Base-by-base conservation (phyloP, 2,113 vertebrate species). In the Plecotus auritus region DNA sequence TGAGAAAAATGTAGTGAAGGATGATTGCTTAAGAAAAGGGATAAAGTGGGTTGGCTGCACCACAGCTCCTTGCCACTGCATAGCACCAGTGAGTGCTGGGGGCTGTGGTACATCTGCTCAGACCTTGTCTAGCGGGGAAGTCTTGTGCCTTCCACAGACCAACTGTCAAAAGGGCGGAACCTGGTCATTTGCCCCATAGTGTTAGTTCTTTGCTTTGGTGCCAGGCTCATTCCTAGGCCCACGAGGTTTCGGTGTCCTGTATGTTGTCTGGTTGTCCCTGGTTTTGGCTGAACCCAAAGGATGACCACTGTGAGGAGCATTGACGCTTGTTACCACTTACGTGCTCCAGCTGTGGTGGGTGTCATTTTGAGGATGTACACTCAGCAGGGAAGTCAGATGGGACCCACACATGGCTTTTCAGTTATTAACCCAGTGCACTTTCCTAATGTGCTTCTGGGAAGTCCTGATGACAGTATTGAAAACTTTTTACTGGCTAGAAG, bases 391-490 rank as follows among this genome's bases (percentile, higher is more conserved):
- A 97, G 95, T 95, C 96, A 97, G 88, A 54, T 90, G 90, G 94
- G 49, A 30, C 0, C n/a, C 69, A 45, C 77, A 35, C 42, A 0
- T 32, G 67, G 95, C 96, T 85, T 95, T 97, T 94, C 86, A 12
- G 2, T 0, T 93, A 76, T 95, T 73, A 97, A 97, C 98, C 97
- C 94, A 83, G 94, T 91, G 42, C 78, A 32, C 80, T 90, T 67
- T 96, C 89, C 56, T 59, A 88, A 64, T 82, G 64, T 82, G 86
- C 93, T 95, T 96, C 95, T 91, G 96, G 93, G 96, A 95, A 95
- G 94, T 88, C 78, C 94, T 88, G 61, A 94, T 91, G 97, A 95
- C 97, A 91, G 66, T 61, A 66, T 96, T 96, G 94, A 84, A 97
- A 93, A 28, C 51, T 22, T 56, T 22, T 30, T 22, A 66, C 92